Evolutionary conservation across 2,797 vertebrate genomes (phyloP), one percentile per base, ranked within the genome.

Genomic region (Pangasius larnaudii): DNA sequence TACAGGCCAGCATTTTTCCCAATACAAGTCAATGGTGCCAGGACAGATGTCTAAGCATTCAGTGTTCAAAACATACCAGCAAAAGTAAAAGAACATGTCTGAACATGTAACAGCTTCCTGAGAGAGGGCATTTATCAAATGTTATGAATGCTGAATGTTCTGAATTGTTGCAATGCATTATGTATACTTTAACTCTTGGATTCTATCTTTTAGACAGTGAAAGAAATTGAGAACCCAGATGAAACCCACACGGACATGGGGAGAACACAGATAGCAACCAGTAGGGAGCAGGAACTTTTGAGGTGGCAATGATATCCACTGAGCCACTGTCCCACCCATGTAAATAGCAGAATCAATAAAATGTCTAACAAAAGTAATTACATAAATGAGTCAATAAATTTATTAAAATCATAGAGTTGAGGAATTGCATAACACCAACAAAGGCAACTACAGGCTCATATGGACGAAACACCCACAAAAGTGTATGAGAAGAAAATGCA

Each of bases 1-100:
- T 63, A 83, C 51, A 30, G 75, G 58, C 59, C 67, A 63, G 53
- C n/a, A 75, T 74, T 22, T 80, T 72, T 84, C 36, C 84, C 72
- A 85, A 9, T 8, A 69, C 1, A n/a, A 56, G 58, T 71, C 65
- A 49, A 4, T 22, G 14, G 61, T 85, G 82, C 58, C 75, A 82
- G 49, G 56, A 53, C 72, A 90, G 78, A 72, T 63, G 71, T 51
- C 5, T 49, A 27, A 65, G 30, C 22, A 53, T 67, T 88, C 33
- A 65, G 75, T 56, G 53, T 49, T 56, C 36, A 42, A 61, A 58
- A 71, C 18, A 51, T 42, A 59, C 49, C 53, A 58, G 59, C 22
- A 1, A 42, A 51, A 46, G n/a, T 33, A 14, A 56, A 4, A 19
- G n/a, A 74, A 67, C 65, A 69, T n/a, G 42, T 67, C 53, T 30